A percentile compares a stretch with the other conserved stretches of the same genome.
phyloP scores from a whole-genome alignment of 2,888 invertebrate genomes.

The Synanthedon andrenaeformis region DNA sequence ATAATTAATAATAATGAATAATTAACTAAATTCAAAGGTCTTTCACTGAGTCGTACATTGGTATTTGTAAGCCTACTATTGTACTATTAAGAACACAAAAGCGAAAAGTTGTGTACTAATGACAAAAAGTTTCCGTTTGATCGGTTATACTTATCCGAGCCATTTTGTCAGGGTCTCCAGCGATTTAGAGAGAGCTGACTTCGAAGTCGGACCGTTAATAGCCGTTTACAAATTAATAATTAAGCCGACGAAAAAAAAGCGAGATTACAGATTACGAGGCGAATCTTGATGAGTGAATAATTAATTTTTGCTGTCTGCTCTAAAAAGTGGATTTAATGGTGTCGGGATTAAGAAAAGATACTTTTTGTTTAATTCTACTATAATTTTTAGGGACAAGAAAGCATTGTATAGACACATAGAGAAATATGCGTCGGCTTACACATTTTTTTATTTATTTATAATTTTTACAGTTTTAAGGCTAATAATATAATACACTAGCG shows the following conservation, averaged over 20 bases:
- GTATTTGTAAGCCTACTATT: background rate
- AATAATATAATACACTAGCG: too few relatives aligned
- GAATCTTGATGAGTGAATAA: background rate
- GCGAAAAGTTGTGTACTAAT: slow-evolving; percentile 29
- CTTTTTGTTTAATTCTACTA: too few relatives aligned
- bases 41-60: too few relatives aligned
- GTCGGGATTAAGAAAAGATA: background rate
- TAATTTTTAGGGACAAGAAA: too few relatives aligned
- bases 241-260: background rate
- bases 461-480: too few relatives aligned
- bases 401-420: too few relatives aligned
- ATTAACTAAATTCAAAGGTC: too few relatives aligned
- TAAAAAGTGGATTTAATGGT: background rate
- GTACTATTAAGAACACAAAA: background rate
- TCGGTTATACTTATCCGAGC: slow-evolving; percentile 26
- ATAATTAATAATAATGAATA: too few relatives aligned
- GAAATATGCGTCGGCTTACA: too few relatives aligned
- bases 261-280: background rate
- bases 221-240: background rate
- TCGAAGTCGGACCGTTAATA: background rate
- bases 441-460: too few relatives aligned
- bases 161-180: slow-evolving; percentile 14
- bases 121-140: slow-evolving; percentile 30
- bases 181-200: background rate
- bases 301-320: background rate